Conservation (phyloP, 64 coral and sea anemone genomes). For the Anthopleura sola region DNA sequence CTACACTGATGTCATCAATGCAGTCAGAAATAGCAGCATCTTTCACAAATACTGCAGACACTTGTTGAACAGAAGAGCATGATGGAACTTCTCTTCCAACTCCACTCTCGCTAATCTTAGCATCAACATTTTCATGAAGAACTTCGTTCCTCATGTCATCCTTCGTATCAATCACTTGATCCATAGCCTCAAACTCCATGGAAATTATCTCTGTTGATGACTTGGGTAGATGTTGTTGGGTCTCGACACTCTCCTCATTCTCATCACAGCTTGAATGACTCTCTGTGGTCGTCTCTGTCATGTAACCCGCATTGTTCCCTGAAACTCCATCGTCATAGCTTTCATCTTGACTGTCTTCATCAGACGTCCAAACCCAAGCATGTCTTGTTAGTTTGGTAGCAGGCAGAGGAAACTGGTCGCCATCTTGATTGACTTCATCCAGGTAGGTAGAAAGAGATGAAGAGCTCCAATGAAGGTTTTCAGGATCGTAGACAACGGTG, state of each 20-base stretch:
- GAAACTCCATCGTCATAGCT: not conserved
- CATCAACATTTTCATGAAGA: too few relatives aligned
- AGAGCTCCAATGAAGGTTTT: not conserved
- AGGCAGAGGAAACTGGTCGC: not conserved
- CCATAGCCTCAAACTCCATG: too few relatives aligned
- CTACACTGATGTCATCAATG: too few relatives aligned
- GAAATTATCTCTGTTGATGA: too few relatives aligned
- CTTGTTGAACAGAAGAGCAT: not conserved
- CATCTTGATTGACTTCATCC: not conserved
- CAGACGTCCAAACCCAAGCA: constrained; percentile 1
- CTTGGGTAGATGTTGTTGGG: not conserved
- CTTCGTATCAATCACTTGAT: too few relatives aligned
- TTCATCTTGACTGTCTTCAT: not conserved
- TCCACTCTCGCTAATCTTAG: too few relatives aligned
- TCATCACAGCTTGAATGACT: not conserved
- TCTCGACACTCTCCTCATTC: not conserved
- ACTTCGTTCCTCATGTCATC: too few relatives aligned
- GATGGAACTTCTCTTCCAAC: too few relatives aligned
- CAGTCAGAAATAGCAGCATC: too few relatives aligned
- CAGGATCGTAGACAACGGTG: not conserved
- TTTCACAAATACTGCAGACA: not conserved
- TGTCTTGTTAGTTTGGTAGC: not conserved
- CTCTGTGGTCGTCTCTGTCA: not conserved
- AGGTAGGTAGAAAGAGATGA: not conserved
- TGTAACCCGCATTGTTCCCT: not conserved